A percentile compares a stretch with the other conserved stretches of the same genome.
These are phyloP conservation scores for Chloroclysta siterata DNA, from an alignment of 2,888 invertebrate species.

Conservation along the genomic window DNA sequence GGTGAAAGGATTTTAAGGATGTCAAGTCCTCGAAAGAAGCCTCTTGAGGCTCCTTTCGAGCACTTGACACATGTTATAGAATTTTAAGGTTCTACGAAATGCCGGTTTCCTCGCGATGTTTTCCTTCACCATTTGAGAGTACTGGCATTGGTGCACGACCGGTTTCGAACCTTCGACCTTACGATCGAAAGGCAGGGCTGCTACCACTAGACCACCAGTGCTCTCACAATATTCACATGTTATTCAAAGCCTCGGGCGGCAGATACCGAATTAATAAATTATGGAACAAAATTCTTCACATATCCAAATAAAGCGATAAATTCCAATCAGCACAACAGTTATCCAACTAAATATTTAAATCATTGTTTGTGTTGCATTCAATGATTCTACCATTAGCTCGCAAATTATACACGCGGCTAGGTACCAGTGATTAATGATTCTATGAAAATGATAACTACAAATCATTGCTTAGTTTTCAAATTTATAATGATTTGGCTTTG, in stretches of 20 bases:
- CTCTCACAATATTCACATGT: neutral
- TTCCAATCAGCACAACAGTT: constrained; percentile 6
- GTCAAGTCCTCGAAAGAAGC: too few relatives aligned
- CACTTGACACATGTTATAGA: too few relatives aligned
- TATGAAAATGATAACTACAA: neutral
- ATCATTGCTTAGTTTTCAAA: neutral
- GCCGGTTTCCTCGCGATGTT: too few relatives aligned
- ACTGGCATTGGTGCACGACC: too few relatives aligned
- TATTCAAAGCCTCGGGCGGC: neutral
- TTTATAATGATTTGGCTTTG: neutral
- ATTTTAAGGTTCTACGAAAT: too few relatives aligned
- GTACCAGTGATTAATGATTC: constrained; percentile 12
- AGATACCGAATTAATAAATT: neutral
- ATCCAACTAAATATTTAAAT: neutral
- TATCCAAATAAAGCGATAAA: constrained; percentile 2
- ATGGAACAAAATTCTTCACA: neutral
- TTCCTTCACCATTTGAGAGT: too few relatives aligned
- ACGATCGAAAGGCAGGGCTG: too few relatives aligned
- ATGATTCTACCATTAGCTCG: constrained; percentile 8
- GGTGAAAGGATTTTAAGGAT: too few relatives aligned
- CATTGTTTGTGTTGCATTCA: constrained; percentile 15
- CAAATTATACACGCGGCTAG: constrained; percentile 20
- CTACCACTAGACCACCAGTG: too few relatives aligned
- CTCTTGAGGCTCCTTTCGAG: too few relatives aligned
- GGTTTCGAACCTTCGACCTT: too few relatives aligned